Base-by-base conservation (phyloP, 2,113 vertebrate species). In the Tangachromis dhanisi region DNA sequence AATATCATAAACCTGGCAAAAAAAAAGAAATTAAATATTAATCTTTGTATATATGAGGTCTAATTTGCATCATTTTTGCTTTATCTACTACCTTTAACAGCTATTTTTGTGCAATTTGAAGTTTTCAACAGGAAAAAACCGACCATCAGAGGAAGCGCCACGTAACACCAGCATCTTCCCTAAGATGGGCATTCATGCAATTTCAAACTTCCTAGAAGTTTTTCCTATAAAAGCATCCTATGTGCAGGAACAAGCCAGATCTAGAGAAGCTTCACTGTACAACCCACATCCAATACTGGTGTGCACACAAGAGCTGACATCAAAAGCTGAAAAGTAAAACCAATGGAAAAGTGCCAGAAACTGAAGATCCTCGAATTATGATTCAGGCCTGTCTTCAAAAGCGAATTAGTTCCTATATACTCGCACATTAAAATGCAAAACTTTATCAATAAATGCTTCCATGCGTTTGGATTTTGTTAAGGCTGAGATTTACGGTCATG, bases 121-220 rank as follows among this genome's bases (percentile, higher is more conserved):
- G 33, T 66, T 66, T 66, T 66, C 61, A 66, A 38, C 17, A 13
- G 31, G 31, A 11, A 38, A 66, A 61, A 11, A 0, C 0, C 7
- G 0, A 5, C 11, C 33, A 21, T 21, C 33, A 0, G 1, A 42
- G 66, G 12, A 71, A 42, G 35, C 2, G 0, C 2, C 66, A 71
- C 8, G 0, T 42, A 71, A 71, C 19, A 71, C n/a, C 38, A 16
- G n/a, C 12, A 24, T 40, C 66, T 24, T 73, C 40, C 8, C 40
- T 1, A 29, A 73, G 40, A 73, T 17, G 38, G 40, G 3, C 68
- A 73, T 7, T 45, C 0, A 45, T 26, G 21, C 14, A 5, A 73
- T 45, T 45, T 26, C 13, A 73, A 45, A 45, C 14, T 1, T 16
- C 40, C 38, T 2, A 45, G 3, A 73, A 26, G 14, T 26, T 26